Evolutionary conservation across 2,888 invertebrate species (phyloP).

Genomic region (Matsumyia berberina): DNA sequence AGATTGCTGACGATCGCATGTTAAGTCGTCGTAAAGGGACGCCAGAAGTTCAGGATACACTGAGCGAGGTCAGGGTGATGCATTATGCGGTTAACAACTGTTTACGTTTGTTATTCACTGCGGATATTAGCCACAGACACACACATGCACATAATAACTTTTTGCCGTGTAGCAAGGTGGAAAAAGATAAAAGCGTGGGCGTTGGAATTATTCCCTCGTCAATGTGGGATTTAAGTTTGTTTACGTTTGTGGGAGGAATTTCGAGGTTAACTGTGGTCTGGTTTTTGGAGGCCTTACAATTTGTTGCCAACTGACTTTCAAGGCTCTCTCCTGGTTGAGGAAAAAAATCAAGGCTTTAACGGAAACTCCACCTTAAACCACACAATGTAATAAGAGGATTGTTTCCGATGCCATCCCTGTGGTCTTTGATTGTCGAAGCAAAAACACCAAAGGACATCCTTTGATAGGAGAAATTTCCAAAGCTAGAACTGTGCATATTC

Average conservation of each 20-base stretch:
- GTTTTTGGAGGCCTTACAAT: too few species aligned
- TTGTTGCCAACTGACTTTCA: too few species aligned
- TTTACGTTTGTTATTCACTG: conserved; percentile 43
- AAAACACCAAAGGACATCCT: background rate
- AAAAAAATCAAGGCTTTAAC: background rate
- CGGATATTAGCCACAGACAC: conserved; percentile 13
- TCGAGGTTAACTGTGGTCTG: too few species aligned
- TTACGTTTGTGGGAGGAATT: background rate
- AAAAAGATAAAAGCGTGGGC: conserved; percentile 11
- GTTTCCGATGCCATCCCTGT: background rate
- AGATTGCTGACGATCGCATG: conserved; percentile 74
- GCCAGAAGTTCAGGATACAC: conserved; percentile 34
- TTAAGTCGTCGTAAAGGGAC: conserved; percentile 60
- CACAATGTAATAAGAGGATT: background rate
- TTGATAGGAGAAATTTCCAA: background rate
- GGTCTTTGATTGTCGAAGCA: background rate
- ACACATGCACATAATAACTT: conserved; percentile 27
- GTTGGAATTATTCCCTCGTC: background rate
- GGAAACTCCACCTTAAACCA: too few species aligned
- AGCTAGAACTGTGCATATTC: conserved; percentile 7
- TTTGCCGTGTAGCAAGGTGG: background rate
- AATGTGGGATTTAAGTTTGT: conserved; percentile 6
- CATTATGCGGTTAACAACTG: conserved; percentile 46
- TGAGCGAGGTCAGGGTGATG: conserved; percentile 44
- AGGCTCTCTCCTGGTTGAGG: too few species aligned